phyloP scores from a whole-genome alignment of 1,140 invertebrate genomes.

The Cyclargus thomasi region DNA sequence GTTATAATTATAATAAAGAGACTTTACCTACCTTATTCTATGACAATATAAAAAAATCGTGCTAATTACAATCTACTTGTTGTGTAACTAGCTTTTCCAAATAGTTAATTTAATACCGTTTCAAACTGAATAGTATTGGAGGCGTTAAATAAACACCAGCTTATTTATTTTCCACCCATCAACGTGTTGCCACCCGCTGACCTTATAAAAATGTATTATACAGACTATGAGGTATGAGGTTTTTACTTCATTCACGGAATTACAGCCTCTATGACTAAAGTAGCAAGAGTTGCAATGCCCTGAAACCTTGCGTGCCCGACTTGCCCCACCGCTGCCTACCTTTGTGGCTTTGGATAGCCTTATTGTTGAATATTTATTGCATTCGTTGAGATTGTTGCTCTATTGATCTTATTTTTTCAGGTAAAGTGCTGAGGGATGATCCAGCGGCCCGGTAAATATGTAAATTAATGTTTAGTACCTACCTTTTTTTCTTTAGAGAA shows the following conservation, averaged over 20 bases:
- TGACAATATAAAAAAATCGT: too few species aligned
- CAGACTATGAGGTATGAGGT: background rate
- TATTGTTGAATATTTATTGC: background rate
- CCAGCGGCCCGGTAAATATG: background rate
- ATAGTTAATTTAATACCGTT: background rate
- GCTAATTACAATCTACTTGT: background rate
- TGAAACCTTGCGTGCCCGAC: too few species aligned
- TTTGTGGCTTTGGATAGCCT: background rate
- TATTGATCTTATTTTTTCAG: slow-evolving; percentile 16
- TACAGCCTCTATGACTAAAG: too few species aligned
- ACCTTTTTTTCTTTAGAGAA: too few species aligned
- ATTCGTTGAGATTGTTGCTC: background rate
- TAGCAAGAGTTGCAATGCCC: too few species aligned
- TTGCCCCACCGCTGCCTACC: background rate
- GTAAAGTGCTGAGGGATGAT: background rate
- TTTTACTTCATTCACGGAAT: too few species aligned
- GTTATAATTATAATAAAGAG: too few species aligned
- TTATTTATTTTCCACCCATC: background rate
- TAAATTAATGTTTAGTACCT: slow-evolving; percentile 11
- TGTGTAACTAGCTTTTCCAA: too few species aligned
- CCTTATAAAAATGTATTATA: slow-evolving; percentile 14
- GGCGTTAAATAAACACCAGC: background rate
- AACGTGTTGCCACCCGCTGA: background rate
- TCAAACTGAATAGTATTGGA: background rate
- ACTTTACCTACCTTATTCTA: too few species aligned